These are phyloP conservation scores for Noctua pronuba DNA, from an alignment of 2,888 invertebrate species.

Conservation along the genomic window DNA sequence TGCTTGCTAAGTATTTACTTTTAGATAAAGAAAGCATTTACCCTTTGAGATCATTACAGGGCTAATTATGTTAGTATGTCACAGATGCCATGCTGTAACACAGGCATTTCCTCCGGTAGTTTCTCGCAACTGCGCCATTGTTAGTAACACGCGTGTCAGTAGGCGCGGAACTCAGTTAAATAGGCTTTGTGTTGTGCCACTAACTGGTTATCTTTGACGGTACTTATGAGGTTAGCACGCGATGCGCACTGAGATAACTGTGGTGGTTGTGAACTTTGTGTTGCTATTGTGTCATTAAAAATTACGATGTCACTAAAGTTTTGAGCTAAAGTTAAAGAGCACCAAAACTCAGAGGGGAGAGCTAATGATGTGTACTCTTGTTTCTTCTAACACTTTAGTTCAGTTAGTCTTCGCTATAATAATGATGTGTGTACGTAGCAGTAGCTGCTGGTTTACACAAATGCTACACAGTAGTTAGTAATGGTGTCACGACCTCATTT, in stretches of 20 bases:
- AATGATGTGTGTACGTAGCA: too few species aligned
- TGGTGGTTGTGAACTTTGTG: not conserved
- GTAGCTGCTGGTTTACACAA: not conserved
- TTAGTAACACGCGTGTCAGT: conserved; percentile 33
- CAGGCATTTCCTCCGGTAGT: not conserved
- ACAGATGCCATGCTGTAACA: not conserved
- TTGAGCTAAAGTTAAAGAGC: not conserved
- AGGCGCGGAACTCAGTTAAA: conserved; percentile 40
- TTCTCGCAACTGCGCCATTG: conserved; percentile 38
- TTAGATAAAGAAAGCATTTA: not conserved
- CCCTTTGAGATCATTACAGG: not conserved
- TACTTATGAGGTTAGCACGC: conserved; percentile 29
- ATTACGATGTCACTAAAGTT: not conserved
- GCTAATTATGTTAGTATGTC: conserved; percentile 7
- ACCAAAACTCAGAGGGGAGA: not conserved
- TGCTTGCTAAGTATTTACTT: not conserved
- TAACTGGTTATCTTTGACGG: conserved; percentile 14
- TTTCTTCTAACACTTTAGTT: not conserved
- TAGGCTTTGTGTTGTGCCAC: conserved; percentile 7
- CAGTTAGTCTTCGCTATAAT: not conserved
- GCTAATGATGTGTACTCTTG: not conserved
- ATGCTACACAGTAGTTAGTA: not conserved
- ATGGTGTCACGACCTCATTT: not conserved
- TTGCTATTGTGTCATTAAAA: not conserved
- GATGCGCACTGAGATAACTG: conserved; percentile 24